Evolutionary conservation across 2,888 invertebrate species (phyloP), one percentile per base, ranked within the genome.

Genomic region (Xestoiulus laeticollis): DNA sequence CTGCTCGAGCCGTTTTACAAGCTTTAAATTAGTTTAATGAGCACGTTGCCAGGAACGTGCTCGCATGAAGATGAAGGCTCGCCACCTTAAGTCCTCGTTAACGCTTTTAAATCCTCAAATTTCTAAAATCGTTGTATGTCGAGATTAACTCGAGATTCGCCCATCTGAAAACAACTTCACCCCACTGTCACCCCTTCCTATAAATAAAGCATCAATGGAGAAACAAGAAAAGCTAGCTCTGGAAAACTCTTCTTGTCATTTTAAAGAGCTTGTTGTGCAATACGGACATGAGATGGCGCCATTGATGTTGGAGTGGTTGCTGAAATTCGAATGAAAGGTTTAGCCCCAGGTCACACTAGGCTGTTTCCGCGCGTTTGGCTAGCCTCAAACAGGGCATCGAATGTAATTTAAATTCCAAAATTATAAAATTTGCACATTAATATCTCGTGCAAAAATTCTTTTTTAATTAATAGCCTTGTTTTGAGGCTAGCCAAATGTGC

Each of bases 21-120:
- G 78, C 78, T 78, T 78, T 78, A 78, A 78, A 78, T 78, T 78
- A 78, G 78, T 78, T 78, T 78, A 78, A 78, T 78, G 78, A 78
- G 78, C 78, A 78, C 78, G 78, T 78, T 78, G 78, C 78, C 78
- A 78, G 78, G 78, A 78, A 78, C 78, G 78, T 78, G 78, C 78
- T 78, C 78, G 78, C 78, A 78, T 78, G 78, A 78, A 78, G 78
- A 30, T 78, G 78, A 78, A 78, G 78, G 78, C 78, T 78, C 30
- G 78, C 78, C 30, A 78, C 30, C 78, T 38, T 78, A 78, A 78
- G 78, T 78, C 78, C 78, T 78, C 78, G 78, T 78, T 78, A 78
- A 78, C 78, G 78, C 78, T 78, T 78, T 78, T 30, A 78, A 78
- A 78, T 78, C 78, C 78, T 78, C 78, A 30, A 78, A 78, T 78